Conservation (phyloP, 2,888 invertebrate genomes). For the Sphecodes monilicornis region DNA sequence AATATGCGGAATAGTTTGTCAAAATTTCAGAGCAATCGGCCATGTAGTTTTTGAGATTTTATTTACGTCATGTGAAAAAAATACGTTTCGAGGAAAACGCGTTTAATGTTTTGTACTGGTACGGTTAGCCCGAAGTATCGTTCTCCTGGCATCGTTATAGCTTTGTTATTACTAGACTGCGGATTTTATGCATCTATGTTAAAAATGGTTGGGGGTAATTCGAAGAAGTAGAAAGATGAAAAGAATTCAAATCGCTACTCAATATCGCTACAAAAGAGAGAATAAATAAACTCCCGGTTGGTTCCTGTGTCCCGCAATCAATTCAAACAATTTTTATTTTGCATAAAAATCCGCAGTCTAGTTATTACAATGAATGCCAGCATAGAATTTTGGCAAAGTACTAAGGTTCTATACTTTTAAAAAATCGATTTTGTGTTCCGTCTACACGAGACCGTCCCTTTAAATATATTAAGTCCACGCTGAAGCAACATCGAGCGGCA, state of each 20-base stretch:
- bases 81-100: background rate
- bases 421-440: background rate
- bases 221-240: too few species aligned
- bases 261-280: too few species aligned
- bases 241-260: too few species aligned
- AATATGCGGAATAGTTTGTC: too few species aligned
- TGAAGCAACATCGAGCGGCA: background rate
- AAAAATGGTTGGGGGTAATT: too few species aligned
- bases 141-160: too few species aligned
- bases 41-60: background rate
- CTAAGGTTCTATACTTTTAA: background rate
- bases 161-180: background rate
- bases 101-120: background rate
- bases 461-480: background rate
- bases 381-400: background rate
- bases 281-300: too few species aligned
- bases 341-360: too few species aligned
- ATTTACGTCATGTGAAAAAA: background rate
- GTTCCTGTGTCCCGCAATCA: too few species aligned
- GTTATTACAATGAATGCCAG: background rate
- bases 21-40: too few species aligned
- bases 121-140: background rate
- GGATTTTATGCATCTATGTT: too few species aligned
- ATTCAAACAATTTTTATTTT: too few species aligned
- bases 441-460: background rate